Evolutionary conservation across 2,113 vertebrate species (phyloP), one percentile per base, ranked within the genome.

Genomic region (Seriola aureovittata): DNA sequence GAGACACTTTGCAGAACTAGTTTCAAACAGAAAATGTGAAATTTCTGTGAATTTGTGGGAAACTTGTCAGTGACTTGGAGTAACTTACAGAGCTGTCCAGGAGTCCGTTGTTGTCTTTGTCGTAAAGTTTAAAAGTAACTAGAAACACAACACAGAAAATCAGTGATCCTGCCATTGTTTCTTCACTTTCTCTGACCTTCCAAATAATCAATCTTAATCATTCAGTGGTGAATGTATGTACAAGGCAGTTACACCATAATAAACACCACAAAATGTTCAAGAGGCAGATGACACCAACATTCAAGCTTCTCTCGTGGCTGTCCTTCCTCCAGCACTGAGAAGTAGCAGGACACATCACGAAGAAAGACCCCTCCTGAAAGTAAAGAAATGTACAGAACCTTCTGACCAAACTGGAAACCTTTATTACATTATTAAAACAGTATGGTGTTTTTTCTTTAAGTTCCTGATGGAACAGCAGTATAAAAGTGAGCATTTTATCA

Each of bases 71-170:
- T 63, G 48, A 71, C 36, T 65, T 4, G 40, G 40, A 80, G 25
- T 32, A 25, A 95, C 97, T 96, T 92, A 98, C 97, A 58, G 96
- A 95, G 86, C 96, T 97, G 94, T 99, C 97, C 91, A 98, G 96
- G 57, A 97, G 94, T 77, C 97, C 96, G 3, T 99, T 99, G 73
- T 95, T 91, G 58, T 98, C 97, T 92, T 96, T 97, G 93, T 99
- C 97, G 0, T 99, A 98, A 55, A 99, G 96, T 92, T 95, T 98
- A 91, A 99, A 99, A 72, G 96, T 96, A 89, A 97, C 97, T 99
- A 93, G 34, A 89, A 87, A 46, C 54, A 78, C 59, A 79, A 77
- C 57, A 86, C 42, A 71, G 4, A 66, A 71, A 72, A 66, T 74
- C 34, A 72, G 67, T 25, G 8, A 71, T 42, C 13, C 4, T 75